Conservation (phyloP, 23 tunicate species). For the Botrylloides violaceus region DNA sequence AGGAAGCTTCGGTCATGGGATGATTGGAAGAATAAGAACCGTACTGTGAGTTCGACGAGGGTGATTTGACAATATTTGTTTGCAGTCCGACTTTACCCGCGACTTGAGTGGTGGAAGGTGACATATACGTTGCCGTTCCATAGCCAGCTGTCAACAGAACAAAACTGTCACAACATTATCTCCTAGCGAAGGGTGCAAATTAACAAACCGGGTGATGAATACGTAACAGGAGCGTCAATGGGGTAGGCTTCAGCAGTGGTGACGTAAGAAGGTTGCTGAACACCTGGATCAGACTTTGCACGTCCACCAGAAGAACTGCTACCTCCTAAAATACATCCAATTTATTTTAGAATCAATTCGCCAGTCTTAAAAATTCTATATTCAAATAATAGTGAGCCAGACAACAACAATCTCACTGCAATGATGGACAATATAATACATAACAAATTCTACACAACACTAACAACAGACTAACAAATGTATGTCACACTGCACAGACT, state of each 20-base stretch:
- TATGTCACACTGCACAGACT: no score
- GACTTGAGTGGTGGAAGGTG: conserved; percentile 25
- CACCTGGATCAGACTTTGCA: conserved; percentile 80
- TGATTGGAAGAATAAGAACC: conserved; percentile 7
- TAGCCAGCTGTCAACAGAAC: conserved; percentile 14
- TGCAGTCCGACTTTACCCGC: conserved; percentile 24
- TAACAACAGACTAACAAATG: no score
- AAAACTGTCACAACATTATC: background rate
- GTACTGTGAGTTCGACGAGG: background rate
- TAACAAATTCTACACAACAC: no score
- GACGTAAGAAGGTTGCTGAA: conserved; percentile 25
- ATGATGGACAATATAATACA: no score
- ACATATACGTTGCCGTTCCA: conserved; percentile 28
- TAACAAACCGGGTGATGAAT: conserved; percentile 71
- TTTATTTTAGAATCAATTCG: no score
- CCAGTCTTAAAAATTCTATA: no score
- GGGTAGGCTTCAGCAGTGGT: conserved; percentile 54
- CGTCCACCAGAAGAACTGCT: conserved; percentile 81
- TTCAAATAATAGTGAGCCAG: no score
- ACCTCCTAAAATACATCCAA: conserved; percentile 38
- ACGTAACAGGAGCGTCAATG: conserved; percentile 42
- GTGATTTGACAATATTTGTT: background rate
- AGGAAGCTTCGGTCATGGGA: conserved; percentile 16
- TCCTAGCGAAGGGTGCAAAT: background rate
- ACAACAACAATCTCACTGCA: no score